Percentiles rank a stretch among this genome's conserved stretches.
phyloP scores from a whole-genome alignment of 2,888 invertebrate species.

The Agonum fuliginosum region DNA sequence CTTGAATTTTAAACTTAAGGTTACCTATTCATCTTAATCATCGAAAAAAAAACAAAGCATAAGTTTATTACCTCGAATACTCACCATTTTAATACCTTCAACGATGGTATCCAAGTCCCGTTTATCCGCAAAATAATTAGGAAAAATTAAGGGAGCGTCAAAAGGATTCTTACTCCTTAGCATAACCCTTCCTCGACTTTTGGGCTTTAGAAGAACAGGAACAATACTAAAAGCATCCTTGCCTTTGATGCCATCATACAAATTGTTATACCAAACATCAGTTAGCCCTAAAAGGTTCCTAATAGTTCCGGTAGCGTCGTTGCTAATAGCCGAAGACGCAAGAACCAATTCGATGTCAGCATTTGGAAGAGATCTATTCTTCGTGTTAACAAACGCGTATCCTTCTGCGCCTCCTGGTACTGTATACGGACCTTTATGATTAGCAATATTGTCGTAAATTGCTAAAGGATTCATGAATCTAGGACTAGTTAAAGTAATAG shows the following conservation, averaged over 20 bases:
- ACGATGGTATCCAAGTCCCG: slow-evolving; percentile 83
- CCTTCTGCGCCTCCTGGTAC: slow-evolving; percentile 87
- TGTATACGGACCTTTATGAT: slow-evolving; percentile 83
- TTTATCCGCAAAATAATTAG: slow-evolving; percentile 86
- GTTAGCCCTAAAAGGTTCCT: slow-evolving; percentile 80
- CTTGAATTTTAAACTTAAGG: slow-evolving; percentile 5
- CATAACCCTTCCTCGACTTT: slow-evolving; percentile 82
- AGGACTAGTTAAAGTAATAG: slow-evolving; percentile 23
- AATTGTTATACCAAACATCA: slow-evolving; percentile 76
- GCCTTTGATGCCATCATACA: slow-evolving; percentile 75
- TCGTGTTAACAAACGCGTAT: slow-evolving; percentile 83
- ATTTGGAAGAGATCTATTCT: slow-evolving; percentile 73
- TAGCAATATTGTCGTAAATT: slow-evolving; percentile 78
- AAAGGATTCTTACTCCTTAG: slow-evolving; percentile 83
- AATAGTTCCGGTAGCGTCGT: slow-evolving; percentile 83
- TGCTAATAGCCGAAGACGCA: slow-evolving; percentile 84
- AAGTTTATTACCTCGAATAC: no score
- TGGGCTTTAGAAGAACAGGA: slow-evolving; percentile 83
- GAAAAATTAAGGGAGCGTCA: slow-evolving; percentile 85
- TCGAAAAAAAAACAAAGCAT: no score
- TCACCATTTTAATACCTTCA: slow-evolving; percentile 84
- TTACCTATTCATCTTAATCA: background rate
- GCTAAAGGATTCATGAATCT: slow-evolving; percentile 72
- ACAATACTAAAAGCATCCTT: slow-evolving; percentile 81
- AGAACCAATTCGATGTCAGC: slow-evolving; percentile 90